Evolutionary conservation across 2,888 invertebrate species (phyloP).

Genomic region (Trachelus troglodyta): DNA sequence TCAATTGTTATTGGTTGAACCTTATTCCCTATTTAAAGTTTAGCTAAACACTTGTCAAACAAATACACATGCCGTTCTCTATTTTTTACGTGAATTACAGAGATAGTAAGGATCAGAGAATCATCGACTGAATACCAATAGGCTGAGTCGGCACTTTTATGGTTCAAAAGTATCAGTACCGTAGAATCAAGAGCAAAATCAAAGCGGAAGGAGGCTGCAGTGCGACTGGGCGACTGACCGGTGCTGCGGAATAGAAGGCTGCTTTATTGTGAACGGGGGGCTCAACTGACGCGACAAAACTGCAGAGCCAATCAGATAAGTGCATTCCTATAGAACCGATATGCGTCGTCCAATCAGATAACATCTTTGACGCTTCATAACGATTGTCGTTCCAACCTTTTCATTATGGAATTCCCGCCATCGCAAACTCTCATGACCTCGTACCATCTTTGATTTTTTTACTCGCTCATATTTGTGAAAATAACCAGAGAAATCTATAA

Average conservation of each 20-base stretch:
- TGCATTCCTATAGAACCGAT: slow-evolving; percentile 59
- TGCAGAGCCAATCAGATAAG: slow-evolving; percentile 65
- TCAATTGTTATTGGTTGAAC: no score
- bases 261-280: not conserved
- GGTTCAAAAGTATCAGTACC: slow-evolving; percentile 14
- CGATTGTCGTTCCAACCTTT: slow-evolving; percentile 50
- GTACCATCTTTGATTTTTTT: slow-evolving; percentile 20
- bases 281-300: slow-evolving; percentile 60
- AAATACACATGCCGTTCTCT: no score
- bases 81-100: no score
- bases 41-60: no score
- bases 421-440: slow-evolving; percentile 43
- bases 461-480: not conserved
- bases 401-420: no score
- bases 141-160: slow-evolving; percentile 4
- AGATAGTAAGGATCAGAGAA: no score
- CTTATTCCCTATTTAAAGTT: no score
- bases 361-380: slow-evolving; percentile 64
- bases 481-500: no score
- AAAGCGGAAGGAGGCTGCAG: not conserved
- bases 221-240: no score
- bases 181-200: slow-evolving; percentile 27
- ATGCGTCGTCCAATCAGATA: slow-evolving; percentile 63
- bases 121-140: no score
- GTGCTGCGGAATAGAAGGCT: no score